Conservation (phyloP, 2,113 vertebrate species). For the Chrysemys picta region DNA sequence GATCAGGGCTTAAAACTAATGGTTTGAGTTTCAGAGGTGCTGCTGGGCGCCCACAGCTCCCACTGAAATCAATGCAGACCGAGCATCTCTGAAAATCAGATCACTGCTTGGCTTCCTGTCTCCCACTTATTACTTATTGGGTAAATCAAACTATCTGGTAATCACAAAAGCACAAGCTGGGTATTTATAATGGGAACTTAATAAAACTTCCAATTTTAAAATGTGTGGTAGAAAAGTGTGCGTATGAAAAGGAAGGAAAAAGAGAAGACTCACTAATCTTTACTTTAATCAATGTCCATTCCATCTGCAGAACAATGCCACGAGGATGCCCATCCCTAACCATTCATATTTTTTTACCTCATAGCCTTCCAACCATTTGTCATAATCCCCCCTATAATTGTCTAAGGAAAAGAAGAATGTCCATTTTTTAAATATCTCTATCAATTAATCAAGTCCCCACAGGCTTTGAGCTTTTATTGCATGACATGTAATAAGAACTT, state of each 20-base stretch:
- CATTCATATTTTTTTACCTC: not conserved
- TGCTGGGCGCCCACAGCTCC: not conserved
- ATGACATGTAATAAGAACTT: not conserved
- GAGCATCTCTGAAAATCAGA: not conserved
- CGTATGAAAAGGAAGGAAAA: not conserved
- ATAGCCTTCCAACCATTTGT: not conserved
- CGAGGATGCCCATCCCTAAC: not conserved
- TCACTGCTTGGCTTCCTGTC: not conserved
- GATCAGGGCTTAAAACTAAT: not conserved
- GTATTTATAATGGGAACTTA: not conserved
- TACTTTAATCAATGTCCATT: not conserved
- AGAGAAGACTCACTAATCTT: not conserved
- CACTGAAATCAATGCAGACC: not conserved
- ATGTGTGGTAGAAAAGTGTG: not conserved
- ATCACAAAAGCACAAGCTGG: not conserved
- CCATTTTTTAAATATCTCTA: not conserved
- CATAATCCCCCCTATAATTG: fast-evolving
- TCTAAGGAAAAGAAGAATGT: not conserved
- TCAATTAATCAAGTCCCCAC: not conserved
- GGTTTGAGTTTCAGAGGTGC: not conserved
- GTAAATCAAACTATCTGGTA: not conserved
- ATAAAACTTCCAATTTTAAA: not conserved
- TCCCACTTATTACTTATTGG: not conserved
- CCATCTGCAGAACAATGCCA: not conserved
- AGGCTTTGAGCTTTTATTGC: not conserved